These are phyloP conservation scores for Heterochromis multidens DNA, from an alignment of 2,113 vertebrate species.

Conservation along the genomic window DNA sequence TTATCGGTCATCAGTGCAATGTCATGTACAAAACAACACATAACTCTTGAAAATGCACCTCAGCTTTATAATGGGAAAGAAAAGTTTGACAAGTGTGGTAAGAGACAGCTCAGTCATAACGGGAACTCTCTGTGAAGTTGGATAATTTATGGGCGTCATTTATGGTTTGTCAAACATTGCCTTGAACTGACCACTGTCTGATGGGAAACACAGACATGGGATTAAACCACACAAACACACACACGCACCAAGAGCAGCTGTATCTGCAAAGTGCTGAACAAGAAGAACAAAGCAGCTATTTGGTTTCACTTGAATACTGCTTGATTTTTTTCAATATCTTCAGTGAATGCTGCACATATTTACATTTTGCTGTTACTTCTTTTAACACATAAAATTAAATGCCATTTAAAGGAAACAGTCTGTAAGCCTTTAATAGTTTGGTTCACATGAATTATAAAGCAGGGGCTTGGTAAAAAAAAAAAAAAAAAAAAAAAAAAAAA, in stretches of 20 bases:
- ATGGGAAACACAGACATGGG: constrained; percentile 32
- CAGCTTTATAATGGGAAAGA: not conserved
- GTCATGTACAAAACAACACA: constrained; percentile 1
- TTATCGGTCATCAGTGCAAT: not conserved
- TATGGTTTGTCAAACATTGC: constrained; percentile 50
- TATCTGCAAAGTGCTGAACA: not conserved
- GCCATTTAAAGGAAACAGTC: constrained; percentile 7
- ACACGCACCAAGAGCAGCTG: not conserved
- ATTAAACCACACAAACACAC: constrained; percentile 15
- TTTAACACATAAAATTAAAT: constrained; percentile 11
- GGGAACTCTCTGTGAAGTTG: constrained; percentile 35
- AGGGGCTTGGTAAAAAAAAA: not conserved
- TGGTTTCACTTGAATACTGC: not conserved
- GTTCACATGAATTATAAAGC: constrained; percentile 27
- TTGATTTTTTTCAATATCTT: not conserved
- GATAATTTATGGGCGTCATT: constrained; percentile 38
- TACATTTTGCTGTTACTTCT: constrained; percentile 7
- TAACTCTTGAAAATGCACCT: not conserved
- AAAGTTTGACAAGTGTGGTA: not conserved
- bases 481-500: not conserved
- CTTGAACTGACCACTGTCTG: constrained; percentile 43
- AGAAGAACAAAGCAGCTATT: not conserved
- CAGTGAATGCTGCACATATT: not conserved
- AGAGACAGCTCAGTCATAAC: constrained; percentile 18
- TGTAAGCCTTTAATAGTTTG: constrained; percentile 22